phyloP scores from a whole-genome alignment of 2,888 invertebrate species.

The Rosalia funebris region DNA sequence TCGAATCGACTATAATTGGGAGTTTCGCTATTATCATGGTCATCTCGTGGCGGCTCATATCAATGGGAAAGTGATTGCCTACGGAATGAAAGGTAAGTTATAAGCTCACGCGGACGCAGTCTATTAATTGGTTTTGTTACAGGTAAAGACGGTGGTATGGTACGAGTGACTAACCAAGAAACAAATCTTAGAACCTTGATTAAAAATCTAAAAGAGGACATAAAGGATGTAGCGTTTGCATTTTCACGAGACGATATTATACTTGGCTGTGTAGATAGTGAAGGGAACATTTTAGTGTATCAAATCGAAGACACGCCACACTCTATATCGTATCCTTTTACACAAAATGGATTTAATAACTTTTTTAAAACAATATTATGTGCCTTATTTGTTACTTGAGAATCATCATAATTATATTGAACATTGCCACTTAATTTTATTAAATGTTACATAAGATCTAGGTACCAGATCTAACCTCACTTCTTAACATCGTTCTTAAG shows the following conservation, averaged over 20 bases:
- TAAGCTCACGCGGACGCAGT: background rate
- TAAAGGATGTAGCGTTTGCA: conserved; percentile 93
- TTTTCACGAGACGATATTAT: conserved; percentile 81
- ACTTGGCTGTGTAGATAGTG: conserved; percentile 88
- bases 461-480: background rate
- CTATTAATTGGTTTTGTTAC: background rate
- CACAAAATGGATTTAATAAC: background rate
- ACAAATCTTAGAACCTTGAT: conserved; percentile 81
- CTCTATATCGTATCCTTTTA: conserved; percentile 68
- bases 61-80: conserved; percentile 86
- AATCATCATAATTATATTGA: too few species aligned
- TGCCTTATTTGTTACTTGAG: too few species aligned
- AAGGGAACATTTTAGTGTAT: conserved; percentile 85
- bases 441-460: too few species aligned
- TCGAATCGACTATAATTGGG: conserved; percentile 94
- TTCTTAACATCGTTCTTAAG: background rate
- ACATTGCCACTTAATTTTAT: too few species aligned
- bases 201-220: conserved; percentile 86
- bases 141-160: conserved; percentile 73
- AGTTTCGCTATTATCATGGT: conserved; percentile 85
- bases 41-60: conserved; percentile 89
- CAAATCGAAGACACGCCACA: conserved; percentile 74
- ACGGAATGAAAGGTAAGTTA: conserved; percentile 83
- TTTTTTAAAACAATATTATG: too few species aligned
- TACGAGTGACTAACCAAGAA: conserved; percentile 84